Percentiles rank a stretch among this genome's conserved stretches.
phyloP scores from a whole-genome alignment of 2,888 invertebrate genomes.

The Molanna angustata region DNA sequence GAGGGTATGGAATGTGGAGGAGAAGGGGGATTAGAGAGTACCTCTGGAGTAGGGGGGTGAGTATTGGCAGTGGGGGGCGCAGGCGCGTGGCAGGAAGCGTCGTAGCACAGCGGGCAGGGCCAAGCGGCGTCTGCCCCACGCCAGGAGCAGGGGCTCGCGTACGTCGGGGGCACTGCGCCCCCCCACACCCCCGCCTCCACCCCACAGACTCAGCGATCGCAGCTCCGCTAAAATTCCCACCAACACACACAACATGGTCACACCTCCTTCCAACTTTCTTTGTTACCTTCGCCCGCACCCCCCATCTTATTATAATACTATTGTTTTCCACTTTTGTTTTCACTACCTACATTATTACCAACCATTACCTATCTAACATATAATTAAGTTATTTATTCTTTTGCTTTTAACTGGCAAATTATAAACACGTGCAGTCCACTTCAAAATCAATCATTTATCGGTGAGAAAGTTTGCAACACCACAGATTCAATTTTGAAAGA shows the following conservation, averaged over 20 bases:
- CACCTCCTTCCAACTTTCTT: slow-evolving; percentile 12
- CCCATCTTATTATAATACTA: slow-evolving; percentile 1
- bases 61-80: slow-evolving; percentile 67
- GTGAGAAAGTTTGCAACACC: too few species aligned
- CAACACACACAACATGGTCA: slow-evolving; percentile 17
- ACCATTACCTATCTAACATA: too few species aligned
- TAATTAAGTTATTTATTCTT: too few species aligned
- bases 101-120: slow-evolving; percentile 53
- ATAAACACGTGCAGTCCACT: too few species aligned
- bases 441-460: too few species aligned
- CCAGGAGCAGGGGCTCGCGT: slow-evolving; percentile 18
- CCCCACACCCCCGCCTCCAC: slow-evolving; percentile 37
- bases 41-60: slow-evolving; percentile 70
- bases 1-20: neutral
- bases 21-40: slow-evolving; percentile 43
- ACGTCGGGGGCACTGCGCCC: slow-evolving; percentile 30
- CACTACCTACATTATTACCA: too few species aligned
- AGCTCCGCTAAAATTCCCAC: slow-evolving; percentile 38
- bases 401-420: too few species aligned
- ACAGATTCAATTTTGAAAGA: too few species aligned
- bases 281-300: slow-evolving; percentile 3
- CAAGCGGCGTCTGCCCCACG: slow-evolving; percentile 38
- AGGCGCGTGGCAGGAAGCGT: slow-evolving; percentile 67
- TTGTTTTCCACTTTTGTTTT: too few species aligned
- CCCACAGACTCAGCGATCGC: slow-evolving; percentile 32